Conservation (phyloP, 2,888 invertebrate genomes). For the Limnephilus lunatus region DNA sequence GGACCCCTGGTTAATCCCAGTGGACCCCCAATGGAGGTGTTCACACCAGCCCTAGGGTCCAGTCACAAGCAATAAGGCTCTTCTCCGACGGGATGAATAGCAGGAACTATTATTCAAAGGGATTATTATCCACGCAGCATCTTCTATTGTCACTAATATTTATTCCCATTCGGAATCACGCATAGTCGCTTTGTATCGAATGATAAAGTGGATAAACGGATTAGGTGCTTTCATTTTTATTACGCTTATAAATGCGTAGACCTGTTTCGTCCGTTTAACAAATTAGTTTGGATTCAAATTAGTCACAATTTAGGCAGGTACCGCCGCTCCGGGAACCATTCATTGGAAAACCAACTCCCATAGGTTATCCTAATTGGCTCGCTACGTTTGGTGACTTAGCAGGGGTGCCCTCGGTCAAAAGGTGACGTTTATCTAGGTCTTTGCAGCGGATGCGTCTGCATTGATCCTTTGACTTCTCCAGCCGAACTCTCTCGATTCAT, state of each 20-base stretch:
- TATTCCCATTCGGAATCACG: not conserved
- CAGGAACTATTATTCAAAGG: constrained; percentile 15
- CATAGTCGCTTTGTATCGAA: not conserved
- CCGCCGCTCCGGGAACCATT: no score
- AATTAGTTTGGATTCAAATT: not conserved
- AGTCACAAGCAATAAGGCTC: constrained; percentile 27
- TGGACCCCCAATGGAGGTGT: constrained; percentile 36
- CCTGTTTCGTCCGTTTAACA: not conserved
- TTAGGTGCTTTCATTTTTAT: not conserved
- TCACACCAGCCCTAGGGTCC: not conserved
- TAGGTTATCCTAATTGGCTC: no score
- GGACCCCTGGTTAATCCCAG: not conserved
- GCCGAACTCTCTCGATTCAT: no score
- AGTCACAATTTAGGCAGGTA: no score
- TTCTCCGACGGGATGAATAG: constrained; percentile 19
- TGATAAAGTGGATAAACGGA: constrained; percentile 2
- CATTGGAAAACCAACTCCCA: no score
- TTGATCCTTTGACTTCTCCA: no score
- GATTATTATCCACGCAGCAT: constrained; percentile 10
- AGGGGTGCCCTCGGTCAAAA: no score
- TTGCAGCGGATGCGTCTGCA: no score
- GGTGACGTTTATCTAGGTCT: no score
- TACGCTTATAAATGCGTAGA: not conserved
- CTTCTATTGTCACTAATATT: not conserved
- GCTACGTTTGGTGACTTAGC: no score